These are phyloP conservation scores for Pseudochirops cupreus DNA, from an alignment of 2,797 vertebrate species.

Conservation along the genomic window DNA sequence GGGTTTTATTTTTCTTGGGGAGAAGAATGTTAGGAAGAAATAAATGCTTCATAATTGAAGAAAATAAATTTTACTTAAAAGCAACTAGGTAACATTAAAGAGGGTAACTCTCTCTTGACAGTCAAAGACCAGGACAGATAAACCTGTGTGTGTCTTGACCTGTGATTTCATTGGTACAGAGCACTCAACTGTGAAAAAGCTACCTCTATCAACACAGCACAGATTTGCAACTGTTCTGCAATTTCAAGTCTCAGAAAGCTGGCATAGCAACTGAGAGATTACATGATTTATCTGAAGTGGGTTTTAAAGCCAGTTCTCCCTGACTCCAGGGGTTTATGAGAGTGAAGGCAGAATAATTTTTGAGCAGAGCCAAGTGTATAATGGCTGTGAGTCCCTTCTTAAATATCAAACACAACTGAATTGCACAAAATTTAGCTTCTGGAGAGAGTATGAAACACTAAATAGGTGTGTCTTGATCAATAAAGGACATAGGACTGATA, in stretches of 20 bases:
- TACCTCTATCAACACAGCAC: not conserved
- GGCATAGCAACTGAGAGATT: not conserved
- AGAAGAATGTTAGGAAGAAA: not conserved
- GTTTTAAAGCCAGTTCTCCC: not conserved
- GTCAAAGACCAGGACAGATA: not conserved
- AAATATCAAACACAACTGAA: not conserved
- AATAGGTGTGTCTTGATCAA: not conserved
- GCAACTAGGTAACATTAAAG: not conserved
- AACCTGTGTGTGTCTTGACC: not conserved
- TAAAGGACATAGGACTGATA: slow-evolving; percentile 22
- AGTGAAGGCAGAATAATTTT: not conserved
- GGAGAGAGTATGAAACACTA: slow-evolving; percentile 38
- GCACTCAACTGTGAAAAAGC: not conserved
- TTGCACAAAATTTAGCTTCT: slow-evolving; percentile 42
- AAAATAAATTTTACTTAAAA: not conserved
- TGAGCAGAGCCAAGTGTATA: not conserved
- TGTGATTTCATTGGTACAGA: not conserved
- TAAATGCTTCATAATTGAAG: not conserved
- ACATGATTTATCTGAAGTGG: not conserved
- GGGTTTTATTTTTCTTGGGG: not conserved
- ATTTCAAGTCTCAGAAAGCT: not conserved
- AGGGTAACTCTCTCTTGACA: not conserved
- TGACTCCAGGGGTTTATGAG: not conserved
- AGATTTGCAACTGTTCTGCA: not conserved
- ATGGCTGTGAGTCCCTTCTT: slow-evolving; percentile 15